Evolutionary conservation across 2,888 invertebrate species (phyloP).

Genomic region (Eilema depressum): DNA sequence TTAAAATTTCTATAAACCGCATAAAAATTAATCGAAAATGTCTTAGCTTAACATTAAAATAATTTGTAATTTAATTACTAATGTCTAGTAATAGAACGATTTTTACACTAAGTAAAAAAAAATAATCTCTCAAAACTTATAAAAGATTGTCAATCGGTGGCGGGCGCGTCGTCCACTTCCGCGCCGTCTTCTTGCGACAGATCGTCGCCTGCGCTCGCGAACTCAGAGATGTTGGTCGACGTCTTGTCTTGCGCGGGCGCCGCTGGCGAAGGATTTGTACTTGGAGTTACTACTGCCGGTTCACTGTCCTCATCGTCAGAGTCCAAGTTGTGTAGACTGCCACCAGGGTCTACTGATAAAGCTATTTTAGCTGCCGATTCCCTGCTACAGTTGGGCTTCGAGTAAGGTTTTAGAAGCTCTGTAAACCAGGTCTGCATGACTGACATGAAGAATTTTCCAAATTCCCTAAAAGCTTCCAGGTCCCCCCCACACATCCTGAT

Average conservation of each 20-base stretch:
- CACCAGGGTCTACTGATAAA: neutral
- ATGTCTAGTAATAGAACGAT: slow-evolving; percentile 50
- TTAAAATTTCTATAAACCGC: slow-evolving; percentile 54
- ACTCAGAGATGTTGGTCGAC: neutral
- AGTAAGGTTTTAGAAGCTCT: slow-evolving; percentile 53
- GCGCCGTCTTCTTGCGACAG: slow-evolving; percentile 4
- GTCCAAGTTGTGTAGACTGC: slow-evolving; percentile 1
- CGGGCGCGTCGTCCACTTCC: slow-evolving; percentile 12
- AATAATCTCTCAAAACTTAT: slow-evolving; percentile 31
- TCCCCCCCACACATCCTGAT: slow-evolving; percentile 59
- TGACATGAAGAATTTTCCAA: slow-evolving; percentile 66
- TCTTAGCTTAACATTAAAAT: slow-evolving; percentile 60
- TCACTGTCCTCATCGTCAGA: slow-evolving; percentile 42
- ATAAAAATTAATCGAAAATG: slow-evolving; percentile 51
- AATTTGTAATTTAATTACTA: slow-evolving; percentile 56
- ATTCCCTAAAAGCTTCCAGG: slow-evolving; percentile 56
- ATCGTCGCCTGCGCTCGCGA: neutral
- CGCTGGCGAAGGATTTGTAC: neutral
- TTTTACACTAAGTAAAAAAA: slow-evolving; percentile 43
- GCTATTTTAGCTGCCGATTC: slow-evolving; percentile 48
- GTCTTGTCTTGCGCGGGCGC: neutral
- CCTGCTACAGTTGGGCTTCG: slow-evolving; percentile 39
- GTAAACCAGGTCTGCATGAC: slow-evolving; percentile 63
- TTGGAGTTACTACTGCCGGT: slow-evolving; percentile 21
- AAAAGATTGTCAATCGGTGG: slow-evolving; percentile 25